These are phyloP conservation scores for Harpagifer antarcticus DNA, from an alignment of 2,797 vertebrate genomes.

Conservation along the genomic window DNA sequence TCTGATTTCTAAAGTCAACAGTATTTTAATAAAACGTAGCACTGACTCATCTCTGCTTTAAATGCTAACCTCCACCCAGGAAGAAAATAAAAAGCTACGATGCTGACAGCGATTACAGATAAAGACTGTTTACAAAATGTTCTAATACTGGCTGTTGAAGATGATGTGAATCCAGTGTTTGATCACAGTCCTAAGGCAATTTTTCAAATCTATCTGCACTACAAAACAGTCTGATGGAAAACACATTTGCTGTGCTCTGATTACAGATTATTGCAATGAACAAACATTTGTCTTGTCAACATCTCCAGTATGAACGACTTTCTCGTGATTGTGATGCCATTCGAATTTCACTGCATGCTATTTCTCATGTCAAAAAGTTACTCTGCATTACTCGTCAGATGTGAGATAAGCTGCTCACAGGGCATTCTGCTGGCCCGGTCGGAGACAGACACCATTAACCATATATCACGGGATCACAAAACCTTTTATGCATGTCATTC, in stretches of 20 bases:
- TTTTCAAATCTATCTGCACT: slow-evolving; percentile 79
- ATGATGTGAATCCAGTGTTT: slow-evolving; percentile 80
- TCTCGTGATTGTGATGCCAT: slow-evolving; percentile 71
- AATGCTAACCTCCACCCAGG: slow-evolving; percentile 54
- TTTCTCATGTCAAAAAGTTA: slow-evolving; percentile 75
- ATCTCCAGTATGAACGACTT: slow-evolving; percentile 72
- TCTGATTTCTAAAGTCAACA: slow-evolving; percentile 67
- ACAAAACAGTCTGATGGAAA: slow-evolving; percentile 80
- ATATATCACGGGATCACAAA: slow-evolving; percentile 27
- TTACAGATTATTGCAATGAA: slow-evolving; percentile 84
- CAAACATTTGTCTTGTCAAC: slow-evolving; percentile 85
- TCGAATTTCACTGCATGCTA: slow-evolving; percentile 61
- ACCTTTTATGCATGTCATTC: slow-evolving; percentile 47
- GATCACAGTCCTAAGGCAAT: slow-evolving; percentile 79
- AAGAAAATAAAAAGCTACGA: slow-evolving; percentile 36
- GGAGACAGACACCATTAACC: slow-evolving; percentile 35
- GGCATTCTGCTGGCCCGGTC: slow-evolving; percentile 24
- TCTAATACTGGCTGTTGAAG: slow-evolving; percentile 77
- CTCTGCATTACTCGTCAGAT: slow-evolving; percentile 62
- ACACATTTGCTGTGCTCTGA: slow-evolving; percentile 79
- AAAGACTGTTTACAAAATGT: slow-evolving; percentile 82
- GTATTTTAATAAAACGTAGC: slow-evolving; percentile 58
- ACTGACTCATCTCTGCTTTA: slow-evolving; percentile 61
- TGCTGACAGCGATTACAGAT: slow-evolving; percentile 76
- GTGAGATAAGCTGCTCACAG: slow-evolving; percentile 39